phyloP scores from a whole-genome alignment of 2,797 vertebrate species.

The Heliangelus exortis region DNA sequence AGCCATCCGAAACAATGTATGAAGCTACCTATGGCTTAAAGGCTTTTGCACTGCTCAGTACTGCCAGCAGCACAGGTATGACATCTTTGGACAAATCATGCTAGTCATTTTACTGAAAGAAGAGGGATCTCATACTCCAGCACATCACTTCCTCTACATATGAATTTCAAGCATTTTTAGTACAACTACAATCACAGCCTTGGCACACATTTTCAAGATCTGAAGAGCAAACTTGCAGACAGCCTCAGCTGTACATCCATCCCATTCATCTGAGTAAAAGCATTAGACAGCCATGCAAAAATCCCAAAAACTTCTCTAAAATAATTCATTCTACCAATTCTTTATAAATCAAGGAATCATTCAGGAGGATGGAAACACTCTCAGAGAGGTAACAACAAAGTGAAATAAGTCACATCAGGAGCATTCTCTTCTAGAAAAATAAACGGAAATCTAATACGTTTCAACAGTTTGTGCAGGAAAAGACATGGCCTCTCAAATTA shows the following conservation, averaged over 20 bases:
- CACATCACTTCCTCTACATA: neutral
- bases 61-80: neutral
- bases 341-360: neutral
- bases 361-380: neutral
- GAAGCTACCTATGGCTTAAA: neutral
- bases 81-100: neutral
- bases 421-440: neutral
- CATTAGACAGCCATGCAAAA: neutral
- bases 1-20: neutral
- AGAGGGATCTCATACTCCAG: neutral
- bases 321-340: neutral
- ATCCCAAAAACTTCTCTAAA: neutral
- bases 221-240: neutral
- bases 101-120: neutral
- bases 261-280: neutral
- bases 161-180: neutral
- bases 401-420: neutral
- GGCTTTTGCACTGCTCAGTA: neutral
- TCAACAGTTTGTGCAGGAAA: neutral
- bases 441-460: neutral
- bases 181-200: neutral
- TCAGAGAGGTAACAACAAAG: neutral
- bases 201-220: neutral
- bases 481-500: neutral
- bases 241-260: neutral